These are phyloP conservation scores for Urocynchramus pylzowi DNA, from an alignment of 2,113 vertebrate genomes.

Conservation along the genomic window DNA sequence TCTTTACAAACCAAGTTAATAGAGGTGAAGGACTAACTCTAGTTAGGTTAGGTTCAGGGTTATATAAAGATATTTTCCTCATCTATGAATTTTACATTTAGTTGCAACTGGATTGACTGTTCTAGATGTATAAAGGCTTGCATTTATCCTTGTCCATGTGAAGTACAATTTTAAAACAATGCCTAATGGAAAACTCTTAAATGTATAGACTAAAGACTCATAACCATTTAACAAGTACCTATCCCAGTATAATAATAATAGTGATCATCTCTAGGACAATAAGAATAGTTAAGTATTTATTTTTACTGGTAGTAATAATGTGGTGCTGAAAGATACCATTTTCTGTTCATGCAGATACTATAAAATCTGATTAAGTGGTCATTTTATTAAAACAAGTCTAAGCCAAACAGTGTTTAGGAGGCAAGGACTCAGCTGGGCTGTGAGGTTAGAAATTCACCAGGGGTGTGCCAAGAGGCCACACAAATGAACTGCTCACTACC, in stretches of 20 bases:
- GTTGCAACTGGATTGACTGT: neutral
- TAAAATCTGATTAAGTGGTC: neutral
- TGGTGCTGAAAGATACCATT: neutral
- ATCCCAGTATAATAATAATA: neutral
- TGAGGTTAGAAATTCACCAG: neutral
- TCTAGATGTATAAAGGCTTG: neutral
- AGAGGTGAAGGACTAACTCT: neutral
- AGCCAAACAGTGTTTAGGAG: neutral
- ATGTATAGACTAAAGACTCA: neutral
- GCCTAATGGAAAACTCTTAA: neutral
- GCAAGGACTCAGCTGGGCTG: neutral
- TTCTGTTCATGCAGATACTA: neutral
- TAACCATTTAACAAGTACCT: neutral
- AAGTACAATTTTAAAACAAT: neutral
- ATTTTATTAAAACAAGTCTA: neutral
- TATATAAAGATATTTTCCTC: neutral
- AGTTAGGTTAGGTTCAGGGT: neutral
- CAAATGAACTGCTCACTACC: neutral
- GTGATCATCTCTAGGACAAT: neutral
- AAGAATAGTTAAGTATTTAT: neutral
- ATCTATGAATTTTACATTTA: neutral
- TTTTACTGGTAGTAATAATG: neutral
- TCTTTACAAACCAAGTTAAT: neutral
- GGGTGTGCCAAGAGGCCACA: rapidly evolving
- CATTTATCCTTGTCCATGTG: neutral